A percentile compares a stretch with the other conserved stretches of the same genome.
phyloP scores from a whole-genome alignment of 2,888 invertebrate genomes.

The Azorinus chamasolen region DNA sequence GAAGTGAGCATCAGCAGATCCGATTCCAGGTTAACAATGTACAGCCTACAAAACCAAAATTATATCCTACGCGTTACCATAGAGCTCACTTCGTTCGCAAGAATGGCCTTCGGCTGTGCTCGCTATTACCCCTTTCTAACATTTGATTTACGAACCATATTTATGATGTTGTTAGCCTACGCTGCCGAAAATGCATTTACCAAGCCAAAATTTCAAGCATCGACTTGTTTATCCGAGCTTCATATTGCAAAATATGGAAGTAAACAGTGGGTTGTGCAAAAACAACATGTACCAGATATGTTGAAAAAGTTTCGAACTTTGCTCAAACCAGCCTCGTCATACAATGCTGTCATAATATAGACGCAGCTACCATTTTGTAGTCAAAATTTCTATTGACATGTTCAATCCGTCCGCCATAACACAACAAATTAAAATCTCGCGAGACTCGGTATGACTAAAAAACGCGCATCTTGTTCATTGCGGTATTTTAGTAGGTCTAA shows the following conservation, averaged over 20 bases:
- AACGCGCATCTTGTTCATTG: no score
- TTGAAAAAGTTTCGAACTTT: constrained; percentile 53
- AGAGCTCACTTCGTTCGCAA: no score
- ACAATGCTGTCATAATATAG: constrained; percentile 29
- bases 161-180: not conserved
- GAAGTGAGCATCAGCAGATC: no score
- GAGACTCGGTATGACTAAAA: no score
- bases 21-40: no score
- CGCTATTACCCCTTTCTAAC: no score
- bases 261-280: not conserved
- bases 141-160: no score
- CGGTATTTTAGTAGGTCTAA: no score
- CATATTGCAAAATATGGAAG: not conserved
- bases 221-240: not conserved
- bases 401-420: constrained; percentile 35
- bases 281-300: constrained; percentile 35
- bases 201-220: not conserved
- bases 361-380: not conserved
- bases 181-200: not conserved
- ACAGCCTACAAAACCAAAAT: no score
- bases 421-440: constrained; percentile 29
- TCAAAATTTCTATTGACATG: not conserved
- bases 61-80: no score
- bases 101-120: no score
- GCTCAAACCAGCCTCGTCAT: constrained; percentile 47